Evolutionary conservation across 2,113 vertebrate genomes (phyloP), one percentile per base, ranked within the genome.

Genomic region (Rhadina sibilatrix): DNA sequence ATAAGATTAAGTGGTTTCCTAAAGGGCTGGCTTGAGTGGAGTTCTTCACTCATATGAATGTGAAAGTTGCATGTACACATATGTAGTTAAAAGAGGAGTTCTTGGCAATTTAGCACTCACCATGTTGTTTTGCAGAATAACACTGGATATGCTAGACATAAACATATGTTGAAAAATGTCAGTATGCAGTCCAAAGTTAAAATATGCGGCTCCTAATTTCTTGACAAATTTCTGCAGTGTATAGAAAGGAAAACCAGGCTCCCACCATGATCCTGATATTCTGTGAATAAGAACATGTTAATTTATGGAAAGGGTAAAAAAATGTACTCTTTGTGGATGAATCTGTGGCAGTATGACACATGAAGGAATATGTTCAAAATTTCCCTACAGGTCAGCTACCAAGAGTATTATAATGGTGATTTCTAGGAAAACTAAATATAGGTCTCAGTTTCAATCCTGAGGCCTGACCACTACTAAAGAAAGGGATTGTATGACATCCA

Each of bases 101-200:
- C 44, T 61, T 89, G 79, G 64, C 71, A 78, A 63, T 83, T 91
- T 79, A 78, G 4, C 69, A 60, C n/a, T 71, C 65, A 46, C 71
- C 63, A 28, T 82, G 53, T 27, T 87, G 90, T 60, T 95, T 93
- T 95, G 38, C 80, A 97, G 91, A 68, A 40, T 84, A 50, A 84
- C 74, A 84, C 69, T 68, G 79, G 64, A 83, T 91, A 92, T 0
- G 94, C 91, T 94, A 95, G 94, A 96, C 95, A 82, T 75, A 94
- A 95, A 64, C 94, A 95, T 97, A 95, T 95, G 95, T 82, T 94
- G 53, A 49, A 92, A 94, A 84, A 81, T 71, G 83, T 81, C 91
- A 94, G 38, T 79, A 56, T 75, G 65, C 47, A 82, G 64, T 82
- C 89, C 92, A 93, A 87, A 82, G 40, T 72, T 77, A 93, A 94